A percentile compares a stretch with the other conserved stretches of the same genome.
These are phyloP conservation scores for Bombus ignitus DNA, from an alignment of 1,140 invertebrate genomes.

Conservation along the genomic window DNA sequence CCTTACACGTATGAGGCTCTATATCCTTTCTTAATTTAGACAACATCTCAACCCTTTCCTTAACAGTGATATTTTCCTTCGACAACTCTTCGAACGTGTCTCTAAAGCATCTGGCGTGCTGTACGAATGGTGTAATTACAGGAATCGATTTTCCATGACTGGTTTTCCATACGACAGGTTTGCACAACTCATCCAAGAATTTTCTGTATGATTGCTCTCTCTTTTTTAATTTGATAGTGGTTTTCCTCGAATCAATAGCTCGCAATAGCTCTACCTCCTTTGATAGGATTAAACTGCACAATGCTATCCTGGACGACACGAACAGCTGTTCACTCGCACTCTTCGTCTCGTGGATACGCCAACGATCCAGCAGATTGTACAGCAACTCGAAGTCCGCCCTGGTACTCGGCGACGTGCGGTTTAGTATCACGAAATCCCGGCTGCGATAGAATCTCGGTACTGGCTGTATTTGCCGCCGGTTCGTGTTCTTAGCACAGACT, in stretches of 20 bases:
- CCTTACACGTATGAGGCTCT: conserved; percentile 81
- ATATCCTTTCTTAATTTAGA: conserved; percentile 81
- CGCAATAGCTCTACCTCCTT: conserved; percentile 87
- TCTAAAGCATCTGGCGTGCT: conserved; percentile 84
- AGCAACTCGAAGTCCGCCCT: conserved; percentile 86
- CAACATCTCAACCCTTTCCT: conserved; percentile 84
- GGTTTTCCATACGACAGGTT: conserved; percentile 84
- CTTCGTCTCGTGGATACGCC: conserved; percentile 86
- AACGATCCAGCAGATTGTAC: conserved; percentile 85
- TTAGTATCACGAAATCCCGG: conserved; percentile 66
- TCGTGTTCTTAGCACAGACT: background rate
- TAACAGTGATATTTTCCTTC: conserved; percentile 76
- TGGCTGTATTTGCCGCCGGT: background rate
- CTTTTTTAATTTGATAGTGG: conserved; percentile 83
- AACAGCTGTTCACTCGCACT: conserved; percentile 83
- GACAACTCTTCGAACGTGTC: conserved; percentile 84
- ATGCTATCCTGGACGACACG: conserved; percentile 85
- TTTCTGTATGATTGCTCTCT: conserved; percentile 83
- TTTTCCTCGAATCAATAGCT: conserved; percentile 85
- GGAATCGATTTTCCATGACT: conserved; percentile 80
- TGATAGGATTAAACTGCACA: conserved; percentile 85
- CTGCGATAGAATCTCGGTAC: conserved; percentile 30
- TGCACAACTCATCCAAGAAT: conserved; percentile 85
- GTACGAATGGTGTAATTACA: conserved; percentile 86
- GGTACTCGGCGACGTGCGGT: conserved; percentile 72